Evolutionary conservation across 2,797 vertebrate genomes (phyloP).

Genomic region (Enteromius treurensis): DNA sequence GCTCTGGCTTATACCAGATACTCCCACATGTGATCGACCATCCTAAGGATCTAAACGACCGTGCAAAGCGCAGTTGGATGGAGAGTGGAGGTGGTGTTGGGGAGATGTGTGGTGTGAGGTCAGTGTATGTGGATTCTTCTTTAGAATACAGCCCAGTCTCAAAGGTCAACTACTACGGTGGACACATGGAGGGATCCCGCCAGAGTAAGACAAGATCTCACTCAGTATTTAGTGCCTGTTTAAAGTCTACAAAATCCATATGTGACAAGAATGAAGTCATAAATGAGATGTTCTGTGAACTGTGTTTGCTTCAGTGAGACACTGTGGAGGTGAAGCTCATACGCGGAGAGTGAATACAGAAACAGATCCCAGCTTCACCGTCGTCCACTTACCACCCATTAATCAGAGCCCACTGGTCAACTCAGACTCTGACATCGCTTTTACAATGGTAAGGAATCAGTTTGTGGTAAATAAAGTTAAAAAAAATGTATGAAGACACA

Average conservation of each 20-base stretch:
- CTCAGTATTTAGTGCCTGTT: neutral
- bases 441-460: constrained; percentile 15
- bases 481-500: neutral
- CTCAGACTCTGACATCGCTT: constrained; percentile 43
- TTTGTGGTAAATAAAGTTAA: neutral
- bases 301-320: constrained; percentile 50
- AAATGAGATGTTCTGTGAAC: neutral
- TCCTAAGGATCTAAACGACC: constrained; percentile 45
- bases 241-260: neutral
- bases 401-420: constrained; percentile 52
- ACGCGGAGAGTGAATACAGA: constrained; percentile 37
- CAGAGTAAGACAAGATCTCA: constrained; percentile 49
- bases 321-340: constrained; percentile 49
- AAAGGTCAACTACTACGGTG: constrained; percentile 64
- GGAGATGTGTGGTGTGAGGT: constrained; percentile 52
- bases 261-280: constrained; percentile 3
- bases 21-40: constrained; percentile 47
- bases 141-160: constrained; percentile 67
- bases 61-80: constrained; percentile 52
- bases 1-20: constrained; percentile 53
- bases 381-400: constrained; percentile 71
- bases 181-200: constrained; percentile 59
- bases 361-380: constrained; percentile 57
- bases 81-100: constrained; percentile 43
- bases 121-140: constrained; percentile 58